phyloP scores from a whole-genome alignment of 2,113 vertebrate genomes.

The Elephas maximus region DNA sequence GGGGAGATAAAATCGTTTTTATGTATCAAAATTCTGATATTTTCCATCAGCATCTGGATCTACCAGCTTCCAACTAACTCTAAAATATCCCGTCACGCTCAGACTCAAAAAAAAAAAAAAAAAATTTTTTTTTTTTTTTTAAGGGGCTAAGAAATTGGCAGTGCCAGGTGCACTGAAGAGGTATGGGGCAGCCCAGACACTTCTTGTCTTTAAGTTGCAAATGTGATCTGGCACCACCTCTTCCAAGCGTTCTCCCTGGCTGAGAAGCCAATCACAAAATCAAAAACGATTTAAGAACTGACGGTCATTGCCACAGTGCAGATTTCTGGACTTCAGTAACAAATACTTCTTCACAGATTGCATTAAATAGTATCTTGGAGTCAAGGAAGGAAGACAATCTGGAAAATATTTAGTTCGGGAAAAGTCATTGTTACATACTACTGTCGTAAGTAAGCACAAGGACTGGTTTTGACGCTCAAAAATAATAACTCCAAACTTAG shows the following conservation, averaged over 20 bases:
- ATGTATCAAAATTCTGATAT: neutral
- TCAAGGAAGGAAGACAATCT: slow-evolving; percentile 2
- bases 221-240: neutral
- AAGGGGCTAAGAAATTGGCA: neutral
- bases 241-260: neutral
- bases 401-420: neutral
- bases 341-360: neutral
- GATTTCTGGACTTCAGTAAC: neutral
- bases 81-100: fast-evolving
- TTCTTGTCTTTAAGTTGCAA: neutral
- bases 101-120: neutral
- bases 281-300: neutral
- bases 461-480: neutral
- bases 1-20: neutral
- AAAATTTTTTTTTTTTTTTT: too few species aligned
- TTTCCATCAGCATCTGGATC: neutral
- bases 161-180: too few species aligned
- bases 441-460: fast-evolving
- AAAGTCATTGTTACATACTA: neutral
- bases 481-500: neutral
- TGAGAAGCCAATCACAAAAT: neutral
- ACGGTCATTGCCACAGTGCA: neutral
- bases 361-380: neutral
- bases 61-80: neutral
- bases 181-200: neutral